Conservation (phyloP, 2,888 invertebrate genomes). For the Uropetala carovei region DNA sequence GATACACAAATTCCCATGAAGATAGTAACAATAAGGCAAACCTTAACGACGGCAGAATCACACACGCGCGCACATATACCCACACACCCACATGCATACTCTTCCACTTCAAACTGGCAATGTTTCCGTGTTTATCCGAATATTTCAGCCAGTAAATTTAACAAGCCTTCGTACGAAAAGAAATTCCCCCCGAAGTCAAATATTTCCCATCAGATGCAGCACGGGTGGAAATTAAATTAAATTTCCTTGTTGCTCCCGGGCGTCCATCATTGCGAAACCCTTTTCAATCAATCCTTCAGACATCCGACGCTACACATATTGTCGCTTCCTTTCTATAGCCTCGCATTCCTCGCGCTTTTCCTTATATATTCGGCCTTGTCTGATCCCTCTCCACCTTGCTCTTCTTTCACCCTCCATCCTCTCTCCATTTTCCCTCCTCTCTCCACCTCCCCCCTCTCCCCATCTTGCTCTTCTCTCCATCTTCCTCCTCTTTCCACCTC, state of each 20-base stretch:
- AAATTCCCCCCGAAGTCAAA: not conserved
- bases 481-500: not conserved
- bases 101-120: too few relatives aligned
- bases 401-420: not conserved
- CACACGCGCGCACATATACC: too few relatives aligned
- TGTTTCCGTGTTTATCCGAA: too few relatives aligned
- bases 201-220: not conserved
- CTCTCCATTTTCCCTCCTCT: not conserved
- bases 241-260: not conserved
- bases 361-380: not conserved
- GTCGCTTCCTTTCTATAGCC: not conserved
- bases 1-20: too few relatives aligned
- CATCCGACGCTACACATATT: conserved; percentile 19
- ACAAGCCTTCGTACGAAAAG: not conserved
- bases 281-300: conserved; percentile 13
- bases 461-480: not conserved
- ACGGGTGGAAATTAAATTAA: not conserved
- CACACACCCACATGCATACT: too few relatives aligned
- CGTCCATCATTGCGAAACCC: conserved; percentile 31
- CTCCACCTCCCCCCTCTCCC: not conserved
- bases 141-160: not conserved
- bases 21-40: too few relatives aligned
- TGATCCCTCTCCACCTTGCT: not conserved
- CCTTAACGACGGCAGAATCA: too few relatives aligned
- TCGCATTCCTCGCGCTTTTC: not conserved